These are phyloP conservation scores for Ctenopoma multispine DNA, from an alignment of 2,797 vertebrate species.

Conservation along the genomic window DNA sequence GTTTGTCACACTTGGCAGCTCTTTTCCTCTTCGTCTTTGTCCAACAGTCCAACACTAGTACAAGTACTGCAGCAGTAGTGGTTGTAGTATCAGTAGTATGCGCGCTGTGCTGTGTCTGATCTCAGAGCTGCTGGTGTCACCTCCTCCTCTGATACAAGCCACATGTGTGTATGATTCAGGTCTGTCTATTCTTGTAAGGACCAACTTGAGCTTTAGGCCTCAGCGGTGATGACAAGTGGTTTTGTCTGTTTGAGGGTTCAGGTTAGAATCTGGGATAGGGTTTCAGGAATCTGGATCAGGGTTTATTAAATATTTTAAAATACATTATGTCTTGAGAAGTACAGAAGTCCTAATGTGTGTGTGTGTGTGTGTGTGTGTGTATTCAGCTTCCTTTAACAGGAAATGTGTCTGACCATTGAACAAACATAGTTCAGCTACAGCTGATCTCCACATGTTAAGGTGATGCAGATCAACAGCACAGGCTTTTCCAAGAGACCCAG, in stretches of 20 bases:
- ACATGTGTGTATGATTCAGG: constrained; percentile 34
- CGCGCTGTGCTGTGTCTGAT: constrained; percentile 8
- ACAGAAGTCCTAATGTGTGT: background rate
- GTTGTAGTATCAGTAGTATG: too few relatives aligned
- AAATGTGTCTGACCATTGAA: background rate
- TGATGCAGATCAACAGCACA: too few relatives aligned
- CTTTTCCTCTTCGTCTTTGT: background rate
- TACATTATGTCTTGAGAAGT: background rate
- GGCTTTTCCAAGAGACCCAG: too few relatives aligned
- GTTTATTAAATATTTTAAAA: background rate
- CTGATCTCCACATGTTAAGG: too few relatives aligned
- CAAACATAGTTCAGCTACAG: constrained; percentile 6
- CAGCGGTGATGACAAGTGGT: background rate
- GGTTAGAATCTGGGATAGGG: too few relatives aligned
- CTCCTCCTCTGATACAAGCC: constrained; percentile 24
- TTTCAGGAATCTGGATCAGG: background rate
- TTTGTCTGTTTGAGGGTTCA: background rate
- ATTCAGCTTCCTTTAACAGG: constrained; percentile 5
- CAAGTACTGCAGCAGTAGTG: background rate
- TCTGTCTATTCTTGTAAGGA: constrained; percentile 10
- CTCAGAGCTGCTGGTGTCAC: background rate
- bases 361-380: too few relatives aligned
- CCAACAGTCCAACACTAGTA: too few relatives aligned
- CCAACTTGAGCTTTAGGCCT: background rate
- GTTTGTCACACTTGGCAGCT: too few relatives aligned